Evolutionary conservation across 2,888 invertebrate genomes (phyloP).

Genomic region (Synergus gifuensis): DNA sequence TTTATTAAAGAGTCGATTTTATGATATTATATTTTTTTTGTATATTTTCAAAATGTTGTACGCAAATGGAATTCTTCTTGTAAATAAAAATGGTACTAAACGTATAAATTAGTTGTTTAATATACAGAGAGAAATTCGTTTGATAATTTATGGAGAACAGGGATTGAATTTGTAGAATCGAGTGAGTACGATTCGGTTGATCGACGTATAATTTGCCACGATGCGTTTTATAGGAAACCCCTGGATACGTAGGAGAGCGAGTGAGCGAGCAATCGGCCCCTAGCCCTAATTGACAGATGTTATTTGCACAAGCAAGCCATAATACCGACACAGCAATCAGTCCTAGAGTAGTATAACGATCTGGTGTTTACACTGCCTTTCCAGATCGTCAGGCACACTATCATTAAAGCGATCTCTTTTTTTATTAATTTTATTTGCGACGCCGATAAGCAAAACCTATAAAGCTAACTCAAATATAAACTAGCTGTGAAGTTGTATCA

Average conservation of each 20-base stretch:
- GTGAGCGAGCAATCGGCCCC: slow-evolving; percentile 45
- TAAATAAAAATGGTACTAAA: too few species aligned
- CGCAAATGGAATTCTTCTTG: too few species aligned
- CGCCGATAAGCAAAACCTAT: background rate
- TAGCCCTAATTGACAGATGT: slow-evolving; percentile 71
- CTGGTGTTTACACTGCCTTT: slow-evolving; percentile 53
- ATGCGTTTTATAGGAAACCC: slow-evolving; percentile 51
- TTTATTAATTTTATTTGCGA: slow-evolving; percentile 16
- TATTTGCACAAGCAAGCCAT: slow-evolving; percentile 67
- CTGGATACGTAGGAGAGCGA: slow-evolving; percentile 50
- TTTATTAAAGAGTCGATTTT: background rate
- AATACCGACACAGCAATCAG: slow-evolving; percentile 53
- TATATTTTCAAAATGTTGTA: too few species aligned
- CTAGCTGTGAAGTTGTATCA: too few species aligned
- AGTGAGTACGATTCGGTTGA: slow-evolving; percentile 7
- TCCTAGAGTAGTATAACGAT: slow-evolving; percentile 54
- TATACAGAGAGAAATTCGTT: background rate
- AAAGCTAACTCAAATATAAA: too few species aligned
- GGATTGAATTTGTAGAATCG: slow-evolving; percentile 12
- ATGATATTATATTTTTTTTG: too few species aligned
- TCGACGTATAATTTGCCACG: slow-evolving; percentile 45
- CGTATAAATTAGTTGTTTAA: too few species aligned
- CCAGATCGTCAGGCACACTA: slow-evolving; percentile 35
- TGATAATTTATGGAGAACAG: background rate
- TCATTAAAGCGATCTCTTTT: slow-evolving; percentile 50